Conservation (phyloP, 2,888 invertebrate species). For the Andrena minutula region DNA sequence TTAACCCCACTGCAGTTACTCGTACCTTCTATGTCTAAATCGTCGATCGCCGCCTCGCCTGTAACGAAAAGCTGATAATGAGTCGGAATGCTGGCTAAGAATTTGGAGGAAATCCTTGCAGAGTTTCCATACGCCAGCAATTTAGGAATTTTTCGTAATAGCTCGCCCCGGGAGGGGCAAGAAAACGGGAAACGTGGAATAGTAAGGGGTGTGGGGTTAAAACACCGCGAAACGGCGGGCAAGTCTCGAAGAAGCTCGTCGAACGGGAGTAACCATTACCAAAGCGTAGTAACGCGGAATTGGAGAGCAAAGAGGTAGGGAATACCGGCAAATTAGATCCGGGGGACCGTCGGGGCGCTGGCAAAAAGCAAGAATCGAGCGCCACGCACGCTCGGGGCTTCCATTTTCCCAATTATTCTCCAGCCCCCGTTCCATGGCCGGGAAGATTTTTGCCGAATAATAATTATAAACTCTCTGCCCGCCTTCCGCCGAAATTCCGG, state of each 20-base stretch:
- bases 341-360: not conserved
- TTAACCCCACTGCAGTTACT: constrained; percentile 19
- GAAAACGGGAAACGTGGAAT: not conserved
- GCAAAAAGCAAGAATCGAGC: constrained; percentile 7
- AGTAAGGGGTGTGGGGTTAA: not conserved
- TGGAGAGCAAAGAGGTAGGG: constrained; percentile 12
- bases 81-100: not conserved
- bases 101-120: not conserved
- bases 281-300: constrained; percentile 19
- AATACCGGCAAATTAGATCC: constrained; percentile 27
- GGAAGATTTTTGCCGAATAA: constrained; percentile 49
- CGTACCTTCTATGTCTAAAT: not conserved
- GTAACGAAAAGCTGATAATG: not conserved
- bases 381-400: constrained; percentile 3
- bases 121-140: not conserved
- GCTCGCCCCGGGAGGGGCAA: not conserved
- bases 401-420: constrained; percentile 42
- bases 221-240: constrained; percentile 5
- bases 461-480: constrained; percentile 46
- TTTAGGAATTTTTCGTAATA: not conserved
- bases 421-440: not conserved
- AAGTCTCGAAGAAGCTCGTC: constrained; percentile 10
- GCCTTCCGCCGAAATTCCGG: constrained; percentile 41
- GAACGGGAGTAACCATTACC: constrained; percentile 26
- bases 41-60: not conserved